These are phyloP conservation scores for Enteromius fasciolatus DNA, from an alignment of 2,797 vertebrate species.

Conservation along the genomic window DNA sequence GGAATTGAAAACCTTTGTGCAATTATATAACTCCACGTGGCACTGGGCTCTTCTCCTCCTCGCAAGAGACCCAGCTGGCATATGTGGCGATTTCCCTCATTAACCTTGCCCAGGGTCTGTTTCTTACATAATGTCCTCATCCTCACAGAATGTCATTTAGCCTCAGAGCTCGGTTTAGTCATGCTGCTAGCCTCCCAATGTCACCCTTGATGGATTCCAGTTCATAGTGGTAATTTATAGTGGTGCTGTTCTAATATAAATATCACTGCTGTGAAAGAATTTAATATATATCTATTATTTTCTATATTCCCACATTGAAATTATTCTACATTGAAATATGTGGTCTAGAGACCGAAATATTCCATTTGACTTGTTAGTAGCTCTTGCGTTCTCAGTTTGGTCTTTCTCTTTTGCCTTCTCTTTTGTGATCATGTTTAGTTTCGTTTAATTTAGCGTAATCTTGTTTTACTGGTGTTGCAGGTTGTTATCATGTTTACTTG, in stretches of 20 bases:
- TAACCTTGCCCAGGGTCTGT: constrained; percentile 21
- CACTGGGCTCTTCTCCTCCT: not conserved
- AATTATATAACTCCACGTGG: constrained; percentile 2
- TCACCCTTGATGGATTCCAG: not conserved
- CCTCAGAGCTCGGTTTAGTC: not conserved
- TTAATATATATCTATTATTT: too few relatives aligned
- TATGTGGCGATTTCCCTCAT: not conserved
- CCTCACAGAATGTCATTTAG: not conserved
- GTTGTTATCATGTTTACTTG: not conserved
- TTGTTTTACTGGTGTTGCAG: constrained; percentile 21
- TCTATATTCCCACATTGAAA: too few relatives aligned
- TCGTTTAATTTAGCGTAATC: not conserved
- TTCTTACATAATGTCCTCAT: constrained; percentile 35
- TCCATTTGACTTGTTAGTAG: not conserved
- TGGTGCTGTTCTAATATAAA: not conserved
- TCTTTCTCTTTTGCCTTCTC: not conserved
- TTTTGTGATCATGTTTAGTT: not conserved
- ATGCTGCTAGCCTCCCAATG: not conserved
- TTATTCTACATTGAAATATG: too few relatives aligned
- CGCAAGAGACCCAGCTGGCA: not conserved
- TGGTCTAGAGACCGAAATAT: not conserved
- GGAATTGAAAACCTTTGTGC: not conserved
- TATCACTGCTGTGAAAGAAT: not conserved
- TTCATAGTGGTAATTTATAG: not conserved
- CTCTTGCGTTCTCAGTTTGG: not conserved